phyloP scores from a whole-genome alignment of 2,888 invertebrate genomes.

The Stenodera caucasica region DNA sequence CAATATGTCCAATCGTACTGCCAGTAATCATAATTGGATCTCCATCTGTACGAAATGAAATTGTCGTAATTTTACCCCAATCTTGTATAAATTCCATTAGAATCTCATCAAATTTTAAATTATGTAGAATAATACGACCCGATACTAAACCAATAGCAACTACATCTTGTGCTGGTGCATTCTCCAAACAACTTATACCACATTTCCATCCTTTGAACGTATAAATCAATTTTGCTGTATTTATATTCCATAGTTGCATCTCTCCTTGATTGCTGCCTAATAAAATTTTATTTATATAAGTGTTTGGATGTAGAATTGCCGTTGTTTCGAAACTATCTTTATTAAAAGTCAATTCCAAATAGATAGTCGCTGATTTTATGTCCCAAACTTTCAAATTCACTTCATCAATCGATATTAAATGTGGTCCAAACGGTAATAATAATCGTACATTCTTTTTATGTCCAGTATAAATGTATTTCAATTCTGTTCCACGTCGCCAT shows the following conservation, averaged over 20 bases:
- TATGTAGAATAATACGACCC: conserved; percentile 84
- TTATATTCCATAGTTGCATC: conserved; percentile 89
- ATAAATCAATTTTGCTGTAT: conserved; percentile 72
- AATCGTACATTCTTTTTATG: conserved; percentile 74
- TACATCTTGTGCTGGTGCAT: conserved; percentile 92
- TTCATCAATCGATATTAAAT: conserved; percentile 83
- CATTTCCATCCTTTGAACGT: conserved; percentile 76
- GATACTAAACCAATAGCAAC: conserved; percentile 82
- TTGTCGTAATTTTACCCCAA: conserved; percentile 83
- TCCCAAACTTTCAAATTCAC: conserved; percentile 82
- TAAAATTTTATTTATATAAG: conserved; percentile 92
- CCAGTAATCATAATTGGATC: conserved; percentile 85
- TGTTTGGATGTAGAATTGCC: conserved; percentile 86
- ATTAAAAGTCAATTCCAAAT: conserved; percentile 70
- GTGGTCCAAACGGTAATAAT: conserved; percentile 82
- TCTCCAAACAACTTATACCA: conserved; percentile 73
- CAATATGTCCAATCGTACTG: conserved; percentile 80
- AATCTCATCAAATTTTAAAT: conserved; percentile 81
- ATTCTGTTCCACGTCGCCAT: conserved; percentile 84
- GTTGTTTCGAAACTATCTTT: conserved; percentile 74
- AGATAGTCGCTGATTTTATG: conserved; percentile 71
- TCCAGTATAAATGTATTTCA: conserved; percentile 78
- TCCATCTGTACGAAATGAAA: conserved; percentile 87
- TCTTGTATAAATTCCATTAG: conserved; percentile 87
- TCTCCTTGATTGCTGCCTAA: conserved; percentile 83